Base-by-base conservation (phyloP, 2,797 vertebrate species). In the Selene dorsalis region DNA sequence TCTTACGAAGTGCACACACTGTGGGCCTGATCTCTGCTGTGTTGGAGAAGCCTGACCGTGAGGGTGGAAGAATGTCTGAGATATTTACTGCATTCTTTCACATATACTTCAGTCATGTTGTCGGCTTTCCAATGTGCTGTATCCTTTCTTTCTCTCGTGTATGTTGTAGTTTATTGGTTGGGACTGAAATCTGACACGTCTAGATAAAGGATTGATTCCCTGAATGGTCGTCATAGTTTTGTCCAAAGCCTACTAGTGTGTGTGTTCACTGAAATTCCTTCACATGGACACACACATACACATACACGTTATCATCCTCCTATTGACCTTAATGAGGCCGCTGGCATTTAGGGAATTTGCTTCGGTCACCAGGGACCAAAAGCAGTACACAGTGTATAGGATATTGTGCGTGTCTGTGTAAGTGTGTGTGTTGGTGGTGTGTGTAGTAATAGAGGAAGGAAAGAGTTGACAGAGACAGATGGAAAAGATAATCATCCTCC, bases 311-410 rank as follows among this genome's bases (percentile, higher is more conserved):
- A 84, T 58, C 74, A 43, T 79, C 64, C 76, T 73, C 63, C 80
- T 67, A 0, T 60, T 84, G 81, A 89, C 82, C 75, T 88, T 77
- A 88, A 87, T 86, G 18, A 84, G 22, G 56, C 64, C 61, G 79
- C 58, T 90, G 92, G 88, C 87, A 92, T 93, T 87, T 82, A 59
- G 77, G 79, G 85, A 93, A 94, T 93, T 87, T 85, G 77, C 85
- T 69, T 82, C 86, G 84, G 26, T 89, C 83, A 87, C 69, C 48
- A 70, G 73, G 80, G 65, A 82, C 82, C 48, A 63, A 62, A 87
- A 73, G 71, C 39, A 47, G 13, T 38, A 47, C 77, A 69, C 41
- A 35, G 55, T 62, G 69, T 72, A n/a, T 65, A 48, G 26, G 30
- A 60, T 30, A 16, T 3, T 60, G n/a, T 32, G 56, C 73, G 24